phyloP scores from a whole-genome alignment of 2,888 invertebrate species.

The Erebia aethiops region DNA sequence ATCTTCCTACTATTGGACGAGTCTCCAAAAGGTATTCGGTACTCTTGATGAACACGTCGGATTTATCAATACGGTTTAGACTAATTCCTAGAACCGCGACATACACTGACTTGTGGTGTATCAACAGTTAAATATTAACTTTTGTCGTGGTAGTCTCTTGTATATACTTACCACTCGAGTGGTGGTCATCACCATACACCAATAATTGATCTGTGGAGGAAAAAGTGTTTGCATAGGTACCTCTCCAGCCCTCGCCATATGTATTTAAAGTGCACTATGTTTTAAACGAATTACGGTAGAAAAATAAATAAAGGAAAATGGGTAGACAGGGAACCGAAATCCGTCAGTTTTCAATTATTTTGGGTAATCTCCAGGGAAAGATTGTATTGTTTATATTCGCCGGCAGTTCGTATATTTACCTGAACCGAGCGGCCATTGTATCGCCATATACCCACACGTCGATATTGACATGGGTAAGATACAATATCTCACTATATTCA shows the following conservation, averaged over 20 bases:
- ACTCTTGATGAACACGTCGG: too few species aligned
- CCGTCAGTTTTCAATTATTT: conserved; percentile 41
- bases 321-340: conserved; percentile 19
- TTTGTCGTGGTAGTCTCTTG: too few species aligned
- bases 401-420: conserved; percentile 44
- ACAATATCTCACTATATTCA: conserved; percentile 45
- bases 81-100: too few species aligned
- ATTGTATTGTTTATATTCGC: conserved; percentile 40
- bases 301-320: background rate
- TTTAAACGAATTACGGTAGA: background rate
- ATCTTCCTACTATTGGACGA: too few species aligned
- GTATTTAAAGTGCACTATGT: background rate
- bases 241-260: background rate
- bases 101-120: too few species aligned
- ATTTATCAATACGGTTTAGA: too few species aligned
- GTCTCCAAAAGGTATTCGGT: too few species aligned
- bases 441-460: conserved; percentile 42
- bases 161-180: too few species aligned
- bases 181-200: too few species aligned
- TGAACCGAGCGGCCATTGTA: conserved; percentile 35
- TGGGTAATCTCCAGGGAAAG: conserved; percentile 38
- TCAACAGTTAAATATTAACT: too few species aligned
- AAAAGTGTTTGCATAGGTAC: too few species aligned
- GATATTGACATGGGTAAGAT: conserved; percentile 55
- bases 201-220: too few species aligned